Evolutionary conservation across 2,113 vertebrate species (phyloP), one percentile per base, ranked within the genome.

Genomic region (Rhinichthys klamathensis): DNA sequence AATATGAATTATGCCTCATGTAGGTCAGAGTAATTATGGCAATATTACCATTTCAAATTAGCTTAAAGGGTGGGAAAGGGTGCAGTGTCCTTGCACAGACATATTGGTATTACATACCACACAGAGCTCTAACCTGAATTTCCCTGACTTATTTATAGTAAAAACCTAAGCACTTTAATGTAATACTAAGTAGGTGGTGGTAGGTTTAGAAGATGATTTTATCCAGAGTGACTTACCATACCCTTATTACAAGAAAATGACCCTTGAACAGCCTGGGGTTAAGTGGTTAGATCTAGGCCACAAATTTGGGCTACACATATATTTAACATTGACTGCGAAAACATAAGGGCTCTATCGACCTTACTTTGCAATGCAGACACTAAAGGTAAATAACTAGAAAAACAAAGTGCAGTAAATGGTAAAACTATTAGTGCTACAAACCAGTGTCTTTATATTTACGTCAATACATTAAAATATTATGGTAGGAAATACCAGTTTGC

Each of bases 11-110:
- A 89, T 84, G 73, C 83, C 74, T 74, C 56, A 83, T 87, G 84
- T 86, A 88, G 89, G 89, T 88, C 86, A 88, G 23, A 75, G 78
- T 89, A 84, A 89, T 89, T 86, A 89, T 72, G 73, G 69, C 58
- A 27, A 86, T 60, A 86, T 84, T 86, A 83, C 82, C 58, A 79
- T 67, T 84, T 84, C 86, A 84, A 82, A 82, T 84, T 79, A 84
- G 80, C 51, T 86, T 85, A 85, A 85, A 89, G 88, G 79, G 46
- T 78, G 38, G 81, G 74, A 58, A 89, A 87, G 74, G 74, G 60
- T 67, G 58, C 9, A 35, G 51, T 72, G 86, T 89, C 86, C 84
- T 89, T 87, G 75, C 32, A 44, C 8, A 21, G n/a, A 44, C 41
- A 54, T 63, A 4, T 15, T 51, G 54, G 18, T 86, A 67, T 84